Conservation (phyloP, 1,140 invertebrate genomes). For the Drosophila mayri region DNA sequence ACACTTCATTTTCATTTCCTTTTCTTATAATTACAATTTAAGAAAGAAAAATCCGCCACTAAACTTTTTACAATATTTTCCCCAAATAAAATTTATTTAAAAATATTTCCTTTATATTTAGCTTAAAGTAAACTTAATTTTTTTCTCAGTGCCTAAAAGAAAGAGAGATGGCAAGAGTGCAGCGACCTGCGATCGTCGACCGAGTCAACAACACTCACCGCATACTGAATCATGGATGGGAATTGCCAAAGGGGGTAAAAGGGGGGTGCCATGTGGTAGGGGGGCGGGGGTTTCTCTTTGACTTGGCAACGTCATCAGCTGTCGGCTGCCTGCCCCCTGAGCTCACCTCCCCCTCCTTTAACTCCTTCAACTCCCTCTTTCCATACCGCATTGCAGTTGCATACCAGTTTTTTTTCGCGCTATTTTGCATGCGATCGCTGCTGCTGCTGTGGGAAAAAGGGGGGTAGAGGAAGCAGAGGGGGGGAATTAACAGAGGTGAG, state of each 20-base stretch:
- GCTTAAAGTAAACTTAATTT: no score
- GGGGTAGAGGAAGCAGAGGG: not conserved
- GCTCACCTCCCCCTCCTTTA: not conserved
- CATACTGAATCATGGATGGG: constrained; percentile 58
- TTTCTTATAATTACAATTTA: no score
- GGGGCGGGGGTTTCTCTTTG: constrained; percentile 43
- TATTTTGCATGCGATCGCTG: constrained; percentile 67
- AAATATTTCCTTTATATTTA: no score
- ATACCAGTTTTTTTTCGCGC: constrained; percentile 70
- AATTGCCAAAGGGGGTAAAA: constrained; percentile 27
- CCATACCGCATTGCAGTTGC: constrained; percentile 45
- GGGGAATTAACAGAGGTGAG: not conserved
- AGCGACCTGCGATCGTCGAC: constrained; percentile 66
- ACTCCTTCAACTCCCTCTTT: not conserved
- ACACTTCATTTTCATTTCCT: no score
- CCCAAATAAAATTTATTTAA: no score
- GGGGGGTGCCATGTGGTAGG: not conserved
- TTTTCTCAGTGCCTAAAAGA: no score
- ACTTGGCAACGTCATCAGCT: constrained; percentile 59
- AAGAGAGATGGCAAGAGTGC: constrained; percentile 50
- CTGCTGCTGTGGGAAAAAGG: constrained; percentile 4
- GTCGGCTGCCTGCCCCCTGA: constrained; percentile 3
- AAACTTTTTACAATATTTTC: no score
- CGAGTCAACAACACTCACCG: constrained; percentile 63
- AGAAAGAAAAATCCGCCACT: no score